Percentiles rank a stretch among this genome's conserved stretches.
phyloP scores from a whole-genome alignment of 92 coral and sea anemone genomes.

The Epizoanthus ramosus region DNA sequence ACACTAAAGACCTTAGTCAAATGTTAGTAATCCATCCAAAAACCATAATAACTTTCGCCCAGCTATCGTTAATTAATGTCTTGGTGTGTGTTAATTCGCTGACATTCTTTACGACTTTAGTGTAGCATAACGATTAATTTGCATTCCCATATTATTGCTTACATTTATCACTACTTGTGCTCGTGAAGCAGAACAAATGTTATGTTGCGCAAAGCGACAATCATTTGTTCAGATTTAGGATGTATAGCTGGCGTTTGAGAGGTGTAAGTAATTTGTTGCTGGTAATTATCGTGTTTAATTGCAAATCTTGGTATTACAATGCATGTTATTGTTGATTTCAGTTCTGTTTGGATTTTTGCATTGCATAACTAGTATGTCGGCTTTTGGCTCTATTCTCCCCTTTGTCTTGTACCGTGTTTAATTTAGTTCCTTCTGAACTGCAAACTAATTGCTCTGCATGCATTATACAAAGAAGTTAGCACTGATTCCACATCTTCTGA shows the following conservation, averaged over 20 bases:
- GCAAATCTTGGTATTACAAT: neutral
- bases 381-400: neutral
- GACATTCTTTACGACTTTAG: slow-evolving; percentile 4
- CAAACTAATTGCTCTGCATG: slow-evolving; percentile 18
- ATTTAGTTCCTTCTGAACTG: neutral
- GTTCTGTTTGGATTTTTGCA: slow-evolving; percentile 10
- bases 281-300: slow-evolving; percentile 1
- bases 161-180: neutral
- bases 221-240: neutral
- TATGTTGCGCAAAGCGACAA: neutral
- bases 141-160: neutral
- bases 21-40: slow-evolving; percentile 23
- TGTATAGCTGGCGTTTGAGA: slow-evolving; percentile 29
- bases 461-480: neutral
- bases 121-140: neutral
- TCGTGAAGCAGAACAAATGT: neutral
- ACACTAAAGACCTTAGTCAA: slow-evolving; percentile 22
- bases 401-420: slow-evolving; percentile 9
- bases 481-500: neutral
- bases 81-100: slow-evolving; percentile 9
- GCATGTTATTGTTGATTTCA: neutral
- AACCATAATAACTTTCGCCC: slow-evolving; percentile 28
- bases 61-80: slow-evolving; percentile 27
- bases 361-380: slow-evolving; percentile 9
- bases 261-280: slow-evolving; percentile 22